phyloP scores from a whole-genome alignment of 2,888 invertebrate genomes.

The Crossocerus cetratus region DNA sequence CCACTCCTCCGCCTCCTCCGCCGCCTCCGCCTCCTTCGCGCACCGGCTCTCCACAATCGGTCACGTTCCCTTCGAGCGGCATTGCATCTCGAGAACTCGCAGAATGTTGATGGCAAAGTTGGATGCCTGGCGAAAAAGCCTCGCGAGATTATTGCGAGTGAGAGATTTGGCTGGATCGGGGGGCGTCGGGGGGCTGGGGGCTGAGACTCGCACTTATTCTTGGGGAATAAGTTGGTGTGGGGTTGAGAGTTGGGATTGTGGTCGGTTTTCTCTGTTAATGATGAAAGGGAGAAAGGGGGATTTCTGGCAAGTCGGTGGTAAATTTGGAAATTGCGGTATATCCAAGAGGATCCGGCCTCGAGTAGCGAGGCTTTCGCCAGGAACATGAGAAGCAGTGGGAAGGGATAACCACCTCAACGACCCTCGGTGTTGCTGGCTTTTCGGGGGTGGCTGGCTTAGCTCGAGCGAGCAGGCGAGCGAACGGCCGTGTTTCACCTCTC shows the following conservation, averaged over 20 bases:
- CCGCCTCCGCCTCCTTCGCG: no score
- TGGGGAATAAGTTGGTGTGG: background rate
- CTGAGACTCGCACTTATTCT: background rate
- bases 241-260: background rate
- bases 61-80: constrained; percentile 33
- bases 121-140: no score
- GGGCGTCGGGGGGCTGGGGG: background rate
- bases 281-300: background rate
- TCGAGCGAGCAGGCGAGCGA: constrained; percentile 38
- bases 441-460: constrained; percentile 65
- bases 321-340: constrained; percentile 14
- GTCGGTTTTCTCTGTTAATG: background rate
- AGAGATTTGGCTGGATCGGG: background rate
- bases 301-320: background rate
- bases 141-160: background rate
- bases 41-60: constrained; percentile 30
- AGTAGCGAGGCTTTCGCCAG: constrained; percentile 43
- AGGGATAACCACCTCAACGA: constrained; percentile 58
- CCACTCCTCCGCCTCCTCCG: no score
- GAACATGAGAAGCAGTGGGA: constrained; percentile 18
- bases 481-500: constrained; percentile 45
- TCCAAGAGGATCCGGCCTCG: constrained; percentile 38
- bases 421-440: constrained; percentile 57
- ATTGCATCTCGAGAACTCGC: constrained; percentile 30
- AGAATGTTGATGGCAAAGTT: constrained; percentile 6